Evolutionary conservation across 2,797 vertebrate species (phyloP), one percentile per base, ranked within the genome.

Genomic region (Paedocypris micromegethes): DNA sequence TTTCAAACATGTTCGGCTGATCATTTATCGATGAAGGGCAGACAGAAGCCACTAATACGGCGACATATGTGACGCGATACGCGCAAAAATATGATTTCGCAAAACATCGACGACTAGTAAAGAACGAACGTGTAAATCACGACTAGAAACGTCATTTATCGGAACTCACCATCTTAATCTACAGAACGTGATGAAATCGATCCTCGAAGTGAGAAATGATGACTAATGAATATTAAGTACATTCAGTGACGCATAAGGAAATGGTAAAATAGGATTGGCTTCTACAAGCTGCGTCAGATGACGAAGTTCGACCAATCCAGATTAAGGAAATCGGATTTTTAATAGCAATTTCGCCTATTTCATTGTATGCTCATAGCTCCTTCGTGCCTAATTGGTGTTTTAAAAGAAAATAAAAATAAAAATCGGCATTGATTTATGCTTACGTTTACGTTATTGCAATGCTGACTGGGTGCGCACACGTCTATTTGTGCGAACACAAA

Each of bases 131-230:
- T 2, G 45, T 3, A 51, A 2, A 58, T 37, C 6, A 54, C 49
- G 62, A 23, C 23, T 2, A 56, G 4, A 40, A 51, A 8, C 5
- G 39, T 9, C 38, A 9, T 48, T 37, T 7, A 8, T 56, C 51
- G 50, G 47, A 48, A 72, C 60, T 74, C 47, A 72, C 60, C 72
- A 74, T 73, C 46, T 60, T 65, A 57, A 50, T 23, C 60, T 37
- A 37, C 37, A 65, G 46, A 5, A 42, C 4, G 40, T 8, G 40
- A 38, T 50, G 4, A 5, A 5, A 47, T 49, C 9, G 8, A 50
- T 3, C 8, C 9, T 58, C 60, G 43, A 61, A 62, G 43, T 39
- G 46, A 0, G 23, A 61, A 61, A 43, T 50, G 2, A 40, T 4
- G 2, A 4, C 9, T 44, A 1, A 62, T 69, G 43, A 61, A 47